phyloP scores from a whole-genome alignment of 2,797 vertebrate genomes.

The Lateolabrax maculatus region DNA sequence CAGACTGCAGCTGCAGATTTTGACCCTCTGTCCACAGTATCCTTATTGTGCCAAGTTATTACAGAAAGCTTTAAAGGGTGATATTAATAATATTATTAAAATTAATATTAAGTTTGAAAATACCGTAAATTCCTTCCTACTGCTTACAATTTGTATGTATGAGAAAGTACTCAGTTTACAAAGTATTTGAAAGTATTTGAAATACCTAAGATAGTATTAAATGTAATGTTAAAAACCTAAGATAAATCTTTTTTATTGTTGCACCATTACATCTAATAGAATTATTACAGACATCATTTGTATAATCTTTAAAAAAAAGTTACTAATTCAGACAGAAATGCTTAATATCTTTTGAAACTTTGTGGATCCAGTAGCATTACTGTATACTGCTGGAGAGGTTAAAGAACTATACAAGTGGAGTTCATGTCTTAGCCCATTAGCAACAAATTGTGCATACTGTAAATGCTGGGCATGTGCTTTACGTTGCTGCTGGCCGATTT shows the following conservation, averaged over 20 bases:
- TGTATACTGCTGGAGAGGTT: constrained; percentile 9
- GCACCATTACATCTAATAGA: background rate
- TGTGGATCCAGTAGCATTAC: constrained; percentile 1
- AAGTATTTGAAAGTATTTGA: background rate
- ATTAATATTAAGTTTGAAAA: too few species aligned
- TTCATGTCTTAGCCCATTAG: constrained; percentile 50
- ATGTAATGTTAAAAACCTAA: background rate
- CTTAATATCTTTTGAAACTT: constrained; percentile 4
- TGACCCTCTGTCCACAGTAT: constrained; percentile 13
- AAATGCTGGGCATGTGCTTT: constrained; percentile 41
- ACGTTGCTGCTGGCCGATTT: constrained; percentile 44
- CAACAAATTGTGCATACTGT: constrained; percentile 51
- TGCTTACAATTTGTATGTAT: too few species aligned
- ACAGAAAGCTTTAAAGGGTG: constrained; percentile 8
- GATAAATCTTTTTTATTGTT: constrained; percentile 24
- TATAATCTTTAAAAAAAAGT: background rate
- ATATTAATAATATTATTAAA: too few species aligned
- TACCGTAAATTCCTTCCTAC: constrained; percentile 1
- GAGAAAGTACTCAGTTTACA: too few species aligned
- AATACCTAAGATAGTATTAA: background rate
- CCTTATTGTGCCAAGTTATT: background rate
- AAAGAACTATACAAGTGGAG: constrained; percentile 22
- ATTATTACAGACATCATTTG: background rate
- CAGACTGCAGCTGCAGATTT: background rate
- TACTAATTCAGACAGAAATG: background rate